Conservation (phyloP, 2,113 vertebrate genomes). For the Variabilichromis moorii region DNA sequence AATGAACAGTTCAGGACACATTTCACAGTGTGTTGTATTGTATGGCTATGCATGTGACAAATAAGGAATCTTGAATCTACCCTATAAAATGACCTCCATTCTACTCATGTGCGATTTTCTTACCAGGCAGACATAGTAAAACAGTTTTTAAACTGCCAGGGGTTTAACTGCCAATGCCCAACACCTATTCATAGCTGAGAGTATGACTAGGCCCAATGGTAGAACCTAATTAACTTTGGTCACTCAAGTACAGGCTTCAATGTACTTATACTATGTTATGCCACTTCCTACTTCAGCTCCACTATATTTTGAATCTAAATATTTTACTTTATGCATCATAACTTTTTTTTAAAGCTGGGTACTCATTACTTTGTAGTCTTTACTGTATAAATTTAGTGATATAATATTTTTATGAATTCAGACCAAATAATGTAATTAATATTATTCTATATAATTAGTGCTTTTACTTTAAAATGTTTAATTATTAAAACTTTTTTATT, state of each 20-base stretch:
- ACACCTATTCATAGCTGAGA: background rate
- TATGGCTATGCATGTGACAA: background rate
- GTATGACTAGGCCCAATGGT: background rate
- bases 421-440: background rate
- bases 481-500: background rate
- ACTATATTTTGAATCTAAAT: background rate
- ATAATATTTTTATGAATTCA: background rate
- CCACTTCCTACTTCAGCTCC: background rate
- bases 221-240: background rate
- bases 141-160: background rate
- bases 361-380: background rate
- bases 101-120: background rate
- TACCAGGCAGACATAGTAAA: background rate
- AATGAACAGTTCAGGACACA: background rate
- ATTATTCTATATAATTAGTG: background rate
- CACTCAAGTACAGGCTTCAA: background rate
- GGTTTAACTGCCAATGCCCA: background rate
- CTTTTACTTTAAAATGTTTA: background rate
- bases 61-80: background rate
- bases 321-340: background rate
- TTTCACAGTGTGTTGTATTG: background rate
- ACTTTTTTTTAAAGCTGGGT: background rate
- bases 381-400: background rate
- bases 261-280: background rate
- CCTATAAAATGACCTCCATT: background rate